phyloP scores from a whole-genome alignment of 2,797 vertebrate genomes.

The Pagetopsis macropterus region DNA sequence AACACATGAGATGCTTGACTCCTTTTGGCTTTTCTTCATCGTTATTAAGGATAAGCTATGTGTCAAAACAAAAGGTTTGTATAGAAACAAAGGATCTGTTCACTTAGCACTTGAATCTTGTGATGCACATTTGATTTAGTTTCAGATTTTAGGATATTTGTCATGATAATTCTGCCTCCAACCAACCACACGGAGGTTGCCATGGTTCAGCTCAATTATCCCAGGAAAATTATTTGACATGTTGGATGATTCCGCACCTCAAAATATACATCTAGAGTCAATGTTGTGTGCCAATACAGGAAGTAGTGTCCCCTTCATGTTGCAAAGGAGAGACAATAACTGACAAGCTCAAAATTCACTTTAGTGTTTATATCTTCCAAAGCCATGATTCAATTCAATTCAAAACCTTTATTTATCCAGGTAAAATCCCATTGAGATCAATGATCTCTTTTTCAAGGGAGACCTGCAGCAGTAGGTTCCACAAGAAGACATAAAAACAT shows the following conservation, averaged over 20 bases:
- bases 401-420: no score
- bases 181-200: not conserved
- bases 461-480: no score
- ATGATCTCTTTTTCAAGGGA: no score
- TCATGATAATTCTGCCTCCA: not conserved
- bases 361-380: not conserved
- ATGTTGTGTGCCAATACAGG: not conserved
- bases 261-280: not conserved
- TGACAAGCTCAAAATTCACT: not conserved
- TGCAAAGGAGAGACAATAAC: not conserved
- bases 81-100: not conserved
- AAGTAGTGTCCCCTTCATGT: not conserved
- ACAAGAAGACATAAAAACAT: no score
- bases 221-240: not conserved
- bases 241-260: not conserved
- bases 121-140: not conserved
- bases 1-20: constrained; percentile 51
- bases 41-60: constrained; percentile 11
- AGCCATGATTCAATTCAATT: no score
- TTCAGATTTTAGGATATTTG: not conserved
- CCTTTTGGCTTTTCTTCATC: constrained; percentile 36
- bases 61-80: constrained; percentile 25
- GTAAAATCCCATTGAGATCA: no score
- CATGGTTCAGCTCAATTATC: constrained; percentile 1
- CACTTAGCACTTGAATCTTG: no score